Percentiles rank a stretch among this genome's conserved stretches.
Evolutionary conservation across 2,113 vertebrate species (phyloP).

Genomic region (Cryptotis parvus): DNA sequence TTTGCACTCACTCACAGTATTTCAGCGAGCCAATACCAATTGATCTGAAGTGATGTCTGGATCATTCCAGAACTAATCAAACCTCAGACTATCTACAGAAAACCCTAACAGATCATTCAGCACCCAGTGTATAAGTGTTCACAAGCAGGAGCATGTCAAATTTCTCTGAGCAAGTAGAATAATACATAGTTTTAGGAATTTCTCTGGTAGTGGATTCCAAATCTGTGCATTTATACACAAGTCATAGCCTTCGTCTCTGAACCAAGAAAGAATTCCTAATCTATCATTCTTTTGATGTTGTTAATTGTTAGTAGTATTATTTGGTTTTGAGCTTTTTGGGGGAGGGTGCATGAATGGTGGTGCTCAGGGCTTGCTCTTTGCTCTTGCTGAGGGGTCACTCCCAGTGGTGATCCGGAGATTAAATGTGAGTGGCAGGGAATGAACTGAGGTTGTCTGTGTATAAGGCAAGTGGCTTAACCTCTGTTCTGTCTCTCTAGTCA

Average conservation of each 20-base stretch:
- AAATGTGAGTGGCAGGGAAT: too few species aligned
- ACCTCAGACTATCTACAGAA: neutral
- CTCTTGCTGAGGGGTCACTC: too few species aligned
- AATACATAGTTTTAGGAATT: constrained; percentile 5
- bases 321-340: too few species aligned
- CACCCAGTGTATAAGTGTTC: neutral
- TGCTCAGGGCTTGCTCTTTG: too few species aligned
- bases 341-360: too few species aligned
- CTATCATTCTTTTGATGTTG: neutral
- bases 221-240: neutral
- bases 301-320: neutral
- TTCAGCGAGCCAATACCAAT: neutral
- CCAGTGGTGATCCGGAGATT: too few species aligned
- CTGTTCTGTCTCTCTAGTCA: neutral
- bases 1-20: neutral
- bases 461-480: too few species aligned
- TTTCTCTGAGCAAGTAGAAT: neutral
- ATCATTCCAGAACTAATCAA: neutral
- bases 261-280: neutral
- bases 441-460: too few species aligned
- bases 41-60: neutral
- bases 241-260: neutral
- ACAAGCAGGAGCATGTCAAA: neutral
- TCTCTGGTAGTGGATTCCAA: neutral
- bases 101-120: neutral